Evolutionary conservation across 2,797 vertebrate genomes (phyloP).

Genomic region (Linurgus olivaceus): DNA sequence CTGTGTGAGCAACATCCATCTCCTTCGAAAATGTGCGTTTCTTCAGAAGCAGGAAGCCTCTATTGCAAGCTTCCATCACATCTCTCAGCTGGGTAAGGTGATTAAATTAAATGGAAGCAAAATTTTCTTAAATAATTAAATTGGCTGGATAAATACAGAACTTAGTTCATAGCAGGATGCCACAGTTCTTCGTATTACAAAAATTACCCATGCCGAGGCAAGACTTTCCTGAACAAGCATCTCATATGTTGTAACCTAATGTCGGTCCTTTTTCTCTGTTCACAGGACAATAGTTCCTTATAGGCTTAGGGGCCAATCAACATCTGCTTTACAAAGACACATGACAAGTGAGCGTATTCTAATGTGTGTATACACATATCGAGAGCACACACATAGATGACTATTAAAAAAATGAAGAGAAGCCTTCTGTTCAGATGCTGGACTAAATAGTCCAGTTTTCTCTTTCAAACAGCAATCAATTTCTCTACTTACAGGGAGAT

Average conservation of each 20-base stretch:
- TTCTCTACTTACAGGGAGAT: not conserved
- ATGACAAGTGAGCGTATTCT: constrained; percentile 8
- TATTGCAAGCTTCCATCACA: not conserved
- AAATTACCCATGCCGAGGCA: not conserved
- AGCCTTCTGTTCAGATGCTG: not conserved
- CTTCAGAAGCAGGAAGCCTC: constrained; percentile 19
- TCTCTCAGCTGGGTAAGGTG: not conserved
- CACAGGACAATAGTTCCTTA: constrained; percentile 18
- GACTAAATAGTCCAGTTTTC: not conserved
- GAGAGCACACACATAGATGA: not conserved
- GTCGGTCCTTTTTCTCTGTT: not conserved
- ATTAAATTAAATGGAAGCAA: constrained; percentile 17
- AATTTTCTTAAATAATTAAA: constrained; percentile 26
- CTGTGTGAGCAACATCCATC: not conserved
- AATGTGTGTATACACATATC: not conserved
- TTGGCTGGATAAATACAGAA: not conserved
- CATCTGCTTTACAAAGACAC: constrained; percentile 34
- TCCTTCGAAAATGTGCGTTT: not conserved
- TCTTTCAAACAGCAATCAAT: not conserved
- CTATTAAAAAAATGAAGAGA: not conserved
- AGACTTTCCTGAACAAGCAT: constrained; percentile 1
- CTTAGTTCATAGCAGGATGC: not conserved
- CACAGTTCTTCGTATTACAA: not conserved
- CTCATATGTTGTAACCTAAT: not conserved
- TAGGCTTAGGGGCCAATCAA: not conserved